Evolutionary conservation across 2,113 vertebrate genomes (phyloP).

Genomic region (Smithornis capensis): DNA sequence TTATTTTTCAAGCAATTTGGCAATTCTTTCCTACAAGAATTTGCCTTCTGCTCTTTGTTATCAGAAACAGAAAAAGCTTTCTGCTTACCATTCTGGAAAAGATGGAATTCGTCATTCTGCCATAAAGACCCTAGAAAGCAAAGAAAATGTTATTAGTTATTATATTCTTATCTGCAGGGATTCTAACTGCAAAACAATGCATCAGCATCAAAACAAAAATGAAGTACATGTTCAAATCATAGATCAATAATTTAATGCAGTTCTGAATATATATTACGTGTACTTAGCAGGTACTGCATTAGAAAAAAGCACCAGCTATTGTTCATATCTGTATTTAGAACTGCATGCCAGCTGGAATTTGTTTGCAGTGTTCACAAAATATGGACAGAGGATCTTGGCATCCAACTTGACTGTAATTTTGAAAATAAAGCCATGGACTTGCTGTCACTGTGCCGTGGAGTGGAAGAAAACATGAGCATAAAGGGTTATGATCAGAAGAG

Average conservation of each 20-base stretch:
- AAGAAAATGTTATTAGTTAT: conserved; percentile 78
- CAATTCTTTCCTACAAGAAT: conserved; percentile 45
- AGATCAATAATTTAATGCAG: conserved; percentile 56
- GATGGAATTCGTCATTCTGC: conserved; percentile 75
- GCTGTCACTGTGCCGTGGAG: not conserved
- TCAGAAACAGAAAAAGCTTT: conserved; percentile 69
- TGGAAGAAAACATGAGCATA: not conserved
- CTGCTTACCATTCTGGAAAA: conserved; percentile 76
- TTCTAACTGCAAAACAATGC: conserved; percentile 64
- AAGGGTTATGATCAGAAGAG: not conserved
- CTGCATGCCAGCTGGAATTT: conserved; percentile 1
- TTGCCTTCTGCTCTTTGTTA: conserved; percentile 58
- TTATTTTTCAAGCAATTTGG: conserved; percentile 62
- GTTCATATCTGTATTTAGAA: not conserved
- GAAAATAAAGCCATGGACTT: not conserved
- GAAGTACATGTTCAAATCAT: conserved; percentile 46
- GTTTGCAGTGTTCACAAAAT: not conserved
- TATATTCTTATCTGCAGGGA: conserved; percentile 67
- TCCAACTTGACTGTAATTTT: not conserved
- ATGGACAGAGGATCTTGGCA: not conserved
- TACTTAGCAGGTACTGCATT: not conserved
- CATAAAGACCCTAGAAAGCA: conserved; percentile 74
- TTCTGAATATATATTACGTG: not conserved
- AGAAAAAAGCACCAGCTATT: not conserved
- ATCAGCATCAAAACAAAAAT: conserved; percentile 63